Evolutionary conservation across 2,888 invertebrate species (phyloP).

Genomic region (Athalia cordata): DNA sequence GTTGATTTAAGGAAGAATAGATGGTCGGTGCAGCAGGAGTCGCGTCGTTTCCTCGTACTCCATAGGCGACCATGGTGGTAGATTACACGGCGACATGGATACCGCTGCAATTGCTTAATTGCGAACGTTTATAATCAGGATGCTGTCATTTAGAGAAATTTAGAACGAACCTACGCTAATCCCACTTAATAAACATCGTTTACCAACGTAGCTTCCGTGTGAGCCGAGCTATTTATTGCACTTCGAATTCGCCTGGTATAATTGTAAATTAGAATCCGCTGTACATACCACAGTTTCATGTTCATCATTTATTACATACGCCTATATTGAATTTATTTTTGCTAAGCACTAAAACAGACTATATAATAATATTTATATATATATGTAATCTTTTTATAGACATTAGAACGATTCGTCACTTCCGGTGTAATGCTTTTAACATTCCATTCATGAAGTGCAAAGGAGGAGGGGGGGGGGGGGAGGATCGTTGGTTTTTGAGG

Average conservation of each 20-base stretch:
- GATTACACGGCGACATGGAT: slow-evolving; percentile 61
- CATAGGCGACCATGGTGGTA: background rate
- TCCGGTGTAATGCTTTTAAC: background rate
- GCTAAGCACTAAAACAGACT: too few relatives aligned
- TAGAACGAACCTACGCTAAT: slow-evolving; percentile 68
- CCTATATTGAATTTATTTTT: too few relatives aligned
- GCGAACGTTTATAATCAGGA: slow-evolving; percentile 68
- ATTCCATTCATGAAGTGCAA: slow-evolving; percentile 23
- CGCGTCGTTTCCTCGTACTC: background rate
- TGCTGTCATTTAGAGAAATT: slow-evolving; percentile 69
- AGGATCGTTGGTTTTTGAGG: too few relatives aligned
- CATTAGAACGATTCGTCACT: background rate
- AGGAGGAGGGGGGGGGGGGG: background rate
- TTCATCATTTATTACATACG: too few relatives aligned
- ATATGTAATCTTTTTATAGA: background rate
- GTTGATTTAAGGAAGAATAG: too few relatives aligned
- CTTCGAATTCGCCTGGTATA: slow-evolving; percentile 10
- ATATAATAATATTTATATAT: too few relatives aligned
- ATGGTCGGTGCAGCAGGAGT: too few relatives aligned
- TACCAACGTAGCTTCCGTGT: slow-evolving; percentile 36
- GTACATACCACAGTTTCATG: background rate
- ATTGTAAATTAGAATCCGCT: too few relatives aligned
- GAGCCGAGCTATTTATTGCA: slow-evolving; percentile 7
- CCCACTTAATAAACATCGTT: slow-evolving; percentile 48
- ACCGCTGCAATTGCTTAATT: slow-evolving; percentile 71